Evolutionary conservation across 1,140 invertebrate genomes (phyloP).

Genomic region (Brachystomella parvula): DNA sequence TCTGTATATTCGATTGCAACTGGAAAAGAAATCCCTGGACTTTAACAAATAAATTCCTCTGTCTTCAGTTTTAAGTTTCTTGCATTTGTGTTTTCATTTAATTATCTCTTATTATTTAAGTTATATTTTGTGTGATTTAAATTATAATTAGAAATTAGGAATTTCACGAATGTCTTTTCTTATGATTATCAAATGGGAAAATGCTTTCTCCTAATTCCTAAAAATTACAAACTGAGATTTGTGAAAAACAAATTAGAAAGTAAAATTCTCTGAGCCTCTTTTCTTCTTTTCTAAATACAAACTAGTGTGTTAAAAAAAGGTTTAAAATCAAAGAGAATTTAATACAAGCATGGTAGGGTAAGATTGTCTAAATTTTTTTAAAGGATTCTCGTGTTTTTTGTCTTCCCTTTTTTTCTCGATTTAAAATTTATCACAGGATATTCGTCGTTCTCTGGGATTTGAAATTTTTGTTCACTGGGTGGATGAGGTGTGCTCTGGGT

Average conservation of each 20-base stretch:
- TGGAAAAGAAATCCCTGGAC: neutral
- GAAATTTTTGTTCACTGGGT: too few species aligned
- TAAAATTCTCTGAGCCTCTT: neutral
- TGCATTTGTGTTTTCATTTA: slow-evolving; percentile 24
- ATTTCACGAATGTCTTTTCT: neutral
- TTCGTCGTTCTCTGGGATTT: slow-evolving; percentile 27
- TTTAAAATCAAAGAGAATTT: neutral
- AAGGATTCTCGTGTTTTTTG: slow-evolving; percentile 10
- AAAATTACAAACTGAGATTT: neutral
- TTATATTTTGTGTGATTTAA: neutral
- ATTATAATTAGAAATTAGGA: neutral
- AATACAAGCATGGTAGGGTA: slow-evolving; percentile 14
- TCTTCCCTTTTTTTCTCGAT: slow-evolving; percentile 20
- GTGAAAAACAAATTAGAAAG: neutral
- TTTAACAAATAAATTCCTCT: neutral
- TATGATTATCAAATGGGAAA: neutral
- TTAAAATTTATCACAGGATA: slow-evolving; percentile 33
- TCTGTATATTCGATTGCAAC: neutral
- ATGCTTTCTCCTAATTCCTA: neutral
- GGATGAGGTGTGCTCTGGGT: neutral
- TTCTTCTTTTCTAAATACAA: neutral
- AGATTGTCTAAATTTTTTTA: slow-evolving; percentile 20
- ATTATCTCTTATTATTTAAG: neutral
- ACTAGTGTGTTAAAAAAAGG: neutral
- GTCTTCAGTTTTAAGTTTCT: slow-evolving; percentile 11